phyloP scores from a whole-genome alignment of 92 coral and sea anemone species.

The Metridium senile region DNA sequence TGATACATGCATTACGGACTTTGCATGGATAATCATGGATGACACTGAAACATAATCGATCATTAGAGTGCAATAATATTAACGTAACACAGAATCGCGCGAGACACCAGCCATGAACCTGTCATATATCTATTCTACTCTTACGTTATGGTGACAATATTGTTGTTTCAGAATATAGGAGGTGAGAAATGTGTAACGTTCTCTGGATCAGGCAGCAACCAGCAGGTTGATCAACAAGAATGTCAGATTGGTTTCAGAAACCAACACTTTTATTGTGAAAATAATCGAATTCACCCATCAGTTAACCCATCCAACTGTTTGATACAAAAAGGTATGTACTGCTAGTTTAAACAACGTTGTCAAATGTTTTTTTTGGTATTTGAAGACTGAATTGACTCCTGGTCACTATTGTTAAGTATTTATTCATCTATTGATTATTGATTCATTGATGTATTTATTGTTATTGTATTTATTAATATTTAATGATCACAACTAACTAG shows the following conservation, averaged over 20 bases:
- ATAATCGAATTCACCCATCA: conserved; percentile 14
- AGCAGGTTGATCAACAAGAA: conserved; percentile 29
- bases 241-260: conserved; percentile 15
- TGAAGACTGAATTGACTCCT: no score
- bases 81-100: not conserved
- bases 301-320: conserved; percentile 13
- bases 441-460: not conserved
- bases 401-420: no score
- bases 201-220: conserved; percentile 24
- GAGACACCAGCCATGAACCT: not conserved
- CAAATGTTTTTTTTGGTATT: no score
- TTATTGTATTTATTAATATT: no score
- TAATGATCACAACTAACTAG: no score
- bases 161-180: conserved; percentile 24
- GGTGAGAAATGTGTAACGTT: conserved; percentile 26
- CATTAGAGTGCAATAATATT: no score
- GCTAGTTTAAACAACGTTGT: not conserved
- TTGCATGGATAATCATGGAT: no score
- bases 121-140: no score
- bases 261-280: conserved; percentile 25
- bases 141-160: no score
- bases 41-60: no score
- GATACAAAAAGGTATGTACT: conserved; percentile 28
- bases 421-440: no score
- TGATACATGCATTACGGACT: no score